Percentiles rank a stretch among this genome's conserved stretches.
These are phyloP conservation scores for Anas platyrhynchos DNA, from an alignment of 2,113 vertebrate genomes.

Conservation along the genomic window DNA sequence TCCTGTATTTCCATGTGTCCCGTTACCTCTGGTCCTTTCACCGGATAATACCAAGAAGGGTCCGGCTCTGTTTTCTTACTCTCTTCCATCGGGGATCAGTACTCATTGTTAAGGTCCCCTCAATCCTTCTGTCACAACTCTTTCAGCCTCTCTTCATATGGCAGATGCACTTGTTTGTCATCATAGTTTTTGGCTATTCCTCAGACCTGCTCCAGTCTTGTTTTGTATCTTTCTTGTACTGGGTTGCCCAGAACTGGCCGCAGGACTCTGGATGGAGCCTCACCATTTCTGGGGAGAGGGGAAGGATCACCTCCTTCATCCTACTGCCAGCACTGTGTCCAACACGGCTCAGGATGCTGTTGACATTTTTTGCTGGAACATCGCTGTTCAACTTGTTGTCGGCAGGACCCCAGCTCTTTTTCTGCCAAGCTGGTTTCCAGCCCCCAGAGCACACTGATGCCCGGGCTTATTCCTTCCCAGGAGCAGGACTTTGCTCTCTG, in stretches of 20 bases:
- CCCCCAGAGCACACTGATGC: too few species aligned
- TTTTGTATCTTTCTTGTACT: background rate
- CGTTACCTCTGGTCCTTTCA: background rate
- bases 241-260: background rate
- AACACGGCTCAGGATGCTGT: background rate
- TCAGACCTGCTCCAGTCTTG: background rate
- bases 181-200: background rate
- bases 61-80: background rate
- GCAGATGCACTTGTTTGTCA: background rate
- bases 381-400: background rate
- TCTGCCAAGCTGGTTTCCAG: background rate
- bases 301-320: background rate
- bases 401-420: background rate
- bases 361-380: background rate
- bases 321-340: background rate
- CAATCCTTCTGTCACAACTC: background rate
- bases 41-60: background rate
- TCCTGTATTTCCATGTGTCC: background rate
- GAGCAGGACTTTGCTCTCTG: background rate
- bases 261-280: background rate
- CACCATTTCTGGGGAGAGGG: background rate
- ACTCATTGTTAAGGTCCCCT: background rate
- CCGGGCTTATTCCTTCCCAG: background rate
- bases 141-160: background rate
- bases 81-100: background rate